Conservation (phyloP, 2,888 invertebrate genomes). For the Galeruca laticollis region DNA sequence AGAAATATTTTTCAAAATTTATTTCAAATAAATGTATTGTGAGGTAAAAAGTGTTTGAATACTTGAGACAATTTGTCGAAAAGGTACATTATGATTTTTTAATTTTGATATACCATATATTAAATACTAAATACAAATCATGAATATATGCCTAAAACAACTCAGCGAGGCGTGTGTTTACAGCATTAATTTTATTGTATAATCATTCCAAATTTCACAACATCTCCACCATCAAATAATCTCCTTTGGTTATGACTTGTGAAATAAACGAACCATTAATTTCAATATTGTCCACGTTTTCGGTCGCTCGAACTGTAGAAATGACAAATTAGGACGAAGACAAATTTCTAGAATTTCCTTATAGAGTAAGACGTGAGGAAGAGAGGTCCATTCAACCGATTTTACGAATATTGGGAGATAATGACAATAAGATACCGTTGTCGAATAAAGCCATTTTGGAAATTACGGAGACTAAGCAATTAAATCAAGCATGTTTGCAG, state of each 20-base stretch:
- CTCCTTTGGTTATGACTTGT: constrained; percentile 2
- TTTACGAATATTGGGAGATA: constrained; percentile 48
- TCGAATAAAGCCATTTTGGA: constrained; percentile 56
- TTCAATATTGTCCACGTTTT: constrained; percentile 36
- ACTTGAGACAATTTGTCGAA: too few relatives aligned
- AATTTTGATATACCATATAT: too few relatives aligned
- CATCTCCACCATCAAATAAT: neutral
- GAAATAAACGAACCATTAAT: constrained; percentile 29
- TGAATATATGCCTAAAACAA: too few relatives aligned
- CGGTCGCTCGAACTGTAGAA: constrained; percentile 4
- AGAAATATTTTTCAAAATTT: too few relatives aligned
- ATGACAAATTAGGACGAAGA: constrained; percentile 44
- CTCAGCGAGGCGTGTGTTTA: too few relatives aligned
- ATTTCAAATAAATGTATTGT: too few relatives aligned
- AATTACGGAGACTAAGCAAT: constrained; percentile 57
- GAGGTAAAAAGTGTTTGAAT: too few relatives aligned
- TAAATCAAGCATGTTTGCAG: constrained; percentile 60
- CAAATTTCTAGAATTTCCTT: constrained; percentile 48
- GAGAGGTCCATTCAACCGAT: constrained; percentile 49
- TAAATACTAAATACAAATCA: too few relatives aligned
- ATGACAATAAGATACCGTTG: constrained; percentile 50
- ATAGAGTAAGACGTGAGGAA: constrained; percentile 49
- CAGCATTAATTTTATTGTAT: too few relatives aligned
- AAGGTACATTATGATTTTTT: too few relatives aligned
- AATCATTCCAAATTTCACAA: too few relatives aligned